Evolutionary conservation across 2,797 vertebrate genomes (phyloP), one percentile per base, ranked within the genome.

Genomic region (Sebastes oblongus): DNA sequence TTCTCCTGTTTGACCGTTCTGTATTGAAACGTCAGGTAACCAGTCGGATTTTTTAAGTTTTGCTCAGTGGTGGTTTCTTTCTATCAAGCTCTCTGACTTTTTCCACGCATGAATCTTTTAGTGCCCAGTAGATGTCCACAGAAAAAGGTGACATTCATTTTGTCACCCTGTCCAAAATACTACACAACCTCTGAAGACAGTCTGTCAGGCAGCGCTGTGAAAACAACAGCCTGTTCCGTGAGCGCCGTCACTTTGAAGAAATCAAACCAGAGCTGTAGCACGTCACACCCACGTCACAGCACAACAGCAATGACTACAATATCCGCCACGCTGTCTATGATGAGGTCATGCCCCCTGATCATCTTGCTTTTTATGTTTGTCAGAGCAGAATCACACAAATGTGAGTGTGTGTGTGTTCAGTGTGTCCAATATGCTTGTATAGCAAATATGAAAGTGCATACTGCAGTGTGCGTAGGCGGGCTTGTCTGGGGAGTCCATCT

Each of bases 401-500:
- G 10, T 52, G 32, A 10, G 36, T 39, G 12, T 39, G 42, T 39
- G 42, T 34, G 12, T 20, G 30, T n/a, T 5, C 22, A 18, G 36
- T 42, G 55, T 22, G 27, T 65, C 61, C 61, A 72, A 73, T 54
- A 72, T 66, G 50, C 61, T 80, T 81, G 66, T 69, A 30, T 77
- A 88, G 88, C 46, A 56, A 69, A 80, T 79, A 80, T 73, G 24
- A 69, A 39, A 20, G 66, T 27, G 36, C 13, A 9, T 16, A 36
- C 54, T 70, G 65, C 68, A 79, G 20, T 42, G 55, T 82, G 68
- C 71, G 82, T 66, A 59, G 85, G 66, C 62, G 9, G 58, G 46
- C 32, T 54, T 32, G 79, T 66, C 71, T 75, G 25, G 66, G 67
- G 71, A 85, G 85, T 82, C 86, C 79, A 91, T 88, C 84, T 82